Percentiles rank a stretch among this genome's conserved stretches.
These are phyloP conservation scores for Tenebrio molitor DNA, from an alignment of 1,140 invertebrate genomes.

Conservation along the genomic window DNA sequence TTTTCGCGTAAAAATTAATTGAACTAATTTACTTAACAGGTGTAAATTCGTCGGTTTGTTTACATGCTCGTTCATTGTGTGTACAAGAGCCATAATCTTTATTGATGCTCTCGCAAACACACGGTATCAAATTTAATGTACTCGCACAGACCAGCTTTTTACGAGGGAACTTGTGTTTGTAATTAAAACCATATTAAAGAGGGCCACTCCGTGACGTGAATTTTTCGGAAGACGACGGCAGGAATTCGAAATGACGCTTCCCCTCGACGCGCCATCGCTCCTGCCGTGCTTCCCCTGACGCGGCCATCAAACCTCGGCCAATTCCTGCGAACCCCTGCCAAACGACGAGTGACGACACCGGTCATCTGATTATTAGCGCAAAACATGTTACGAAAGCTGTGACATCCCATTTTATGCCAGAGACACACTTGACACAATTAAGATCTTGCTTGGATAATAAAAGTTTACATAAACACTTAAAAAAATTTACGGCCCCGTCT, in stretches of 20 bases:
- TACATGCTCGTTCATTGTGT: slow-evolving; percentile 9
- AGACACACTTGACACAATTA: slow-evolving; percentile 25
- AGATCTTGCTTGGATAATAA: slow-evolving; percentile 2
- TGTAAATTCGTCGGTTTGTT: slow-evolving; percentile 14
- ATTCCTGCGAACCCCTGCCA: neutral
- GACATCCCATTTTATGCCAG: neutral
- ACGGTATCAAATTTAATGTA: slow-evolving; percentile 2
- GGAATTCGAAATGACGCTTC: neutral
- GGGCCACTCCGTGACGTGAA: neutral
- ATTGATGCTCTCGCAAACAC: slow-evolving; percentile 3
- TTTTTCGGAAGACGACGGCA: no score
- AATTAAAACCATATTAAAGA: slow-evolving; percentile 30
- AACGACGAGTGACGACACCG: neutral
- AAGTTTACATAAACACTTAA: slow-evolving; percentile 22
- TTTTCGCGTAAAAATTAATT: slow-evolving; percentile 6
- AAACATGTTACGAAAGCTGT: neutral
- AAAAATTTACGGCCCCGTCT: slow-evolving; percentile 15
- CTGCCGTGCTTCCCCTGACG: neutral
- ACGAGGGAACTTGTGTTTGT: slow-evolving; percentile 18
- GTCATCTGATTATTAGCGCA: neutral
- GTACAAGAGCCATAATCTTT: slow-evolving; percentile 8
- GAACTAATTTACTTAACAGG: slow-evolving; percentile 29
- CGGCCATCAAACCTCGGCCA: neutral
- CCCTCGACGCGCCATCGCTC: neutral
- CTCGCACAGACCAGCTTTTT: neutral